A percentile compares a stretch with the other conserved stretches of the same genome.
Evolutionary conservation across 2,888 invertebrate genomes (phyloP).

Genomic region (Torymus texanus): DNA sequence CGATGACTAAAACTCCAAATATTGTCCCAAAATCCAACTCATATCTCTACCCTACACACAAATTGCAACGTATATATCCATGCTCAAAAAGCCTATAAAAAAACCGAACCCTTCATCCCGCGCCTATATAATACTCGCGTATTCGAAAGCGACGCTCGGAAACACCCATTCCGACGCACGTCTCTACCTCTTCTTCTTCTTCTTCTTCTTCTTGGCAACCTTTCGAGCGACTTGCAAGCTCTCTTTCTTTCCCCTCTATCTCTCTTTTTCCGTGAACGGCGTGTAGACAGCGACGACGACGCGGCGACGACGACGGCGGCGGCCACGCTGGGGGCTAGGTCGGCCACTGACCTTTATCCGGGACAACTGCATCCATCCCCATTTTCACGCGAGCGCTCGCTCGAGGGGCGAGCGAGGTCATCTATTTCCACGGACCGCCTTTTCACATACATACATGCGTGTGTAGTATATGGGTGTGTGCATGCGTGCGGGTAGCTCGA

Average conservation of each 20-base stretch:
- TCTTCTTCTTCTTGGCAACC: too few relatives aligned
- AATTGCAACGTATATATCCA: too few relatives aligned
- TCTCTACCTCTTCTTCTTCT: too few relatives aligned
- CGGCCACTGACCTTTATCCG: constrained; percentile 73
- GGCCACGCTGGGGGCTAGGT: constrained; percentile 65
- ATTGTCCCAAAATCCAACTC: too few relatives aligned
- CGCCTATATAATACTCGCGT: too few relatives aligned
- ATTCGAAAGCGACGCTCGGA: too few relatives aligned
- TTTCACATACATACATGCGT: constrained; percentile 52
- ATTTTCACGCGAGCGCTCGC: constrained; percentile 62
- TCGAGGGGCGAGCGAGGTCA: constrained; percentile 48
- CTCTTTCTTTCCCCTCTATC: background rate
- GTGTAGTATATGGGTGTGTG: background rate
- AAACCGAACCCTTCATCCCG: too few relatives aligned
- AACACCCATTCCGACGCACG: too few relatives aligned
- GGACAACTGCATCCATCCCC: constrained; percentile 72
- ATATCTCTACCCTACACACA: too few relatives aligned
- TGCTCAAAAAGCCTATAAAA: too few relatives aligned
- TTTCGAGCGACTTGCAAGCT: background rate
- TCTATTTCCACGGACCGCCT: constrained; percentile 64
- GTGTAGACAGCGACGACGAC: background rate
- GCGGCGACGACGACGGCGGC: too few relatives aligned
- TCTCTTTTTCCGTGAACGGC: background rate
- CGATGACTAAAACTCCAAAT: too few relatives aligned
- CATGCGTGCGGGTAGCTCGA: background rate